Percentiles rank a stretch among this genome's conserved stretches.
These are phyloP conservation scores for Semibalanus balanoides DNA, from an alignment of 1,140 invertebrate genomes.

Conservation along the genomic window DNA sequence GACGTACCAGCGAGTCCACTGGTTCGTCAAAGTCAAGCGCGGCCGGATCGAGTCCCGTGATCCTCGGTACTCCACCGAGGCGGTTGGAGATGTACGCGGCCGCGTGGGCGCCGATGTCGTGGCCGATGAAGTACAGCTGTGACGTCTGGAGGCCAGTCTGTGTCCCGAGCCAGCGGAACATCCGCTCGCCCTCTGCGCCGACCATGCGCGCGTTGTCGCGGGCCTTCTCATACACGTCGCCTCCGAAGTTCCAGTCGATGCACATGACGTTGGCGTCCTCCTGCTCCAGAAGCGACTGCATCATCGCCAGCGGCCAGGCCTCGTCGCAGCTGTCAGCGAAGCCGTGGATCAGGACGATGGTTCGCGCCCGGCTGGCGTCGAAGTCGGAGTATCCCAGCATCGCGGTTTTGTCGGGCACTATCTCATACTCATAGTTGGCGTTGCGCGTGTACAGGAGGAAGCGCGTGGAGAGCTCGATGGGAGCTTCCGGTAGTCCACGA, in stretches of 20 bases:
- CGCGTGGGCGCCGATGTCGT: neutral
- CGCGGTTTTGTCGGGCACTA: neutral
- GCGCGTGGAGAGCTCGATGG: neutral
- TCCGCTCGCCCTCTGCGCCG: neutral
- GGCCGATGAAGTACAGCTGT: neutral
- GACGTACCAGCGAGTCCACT: neutral
- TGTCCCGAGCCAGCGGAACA: neutral
- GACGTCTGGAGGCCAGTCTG: neutral
- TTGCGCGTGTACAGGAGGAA: neutral
- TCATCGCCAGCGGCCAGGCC: neutral
- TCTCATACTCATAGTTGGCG: neutral
- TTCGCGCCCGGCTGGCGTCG: neutral
- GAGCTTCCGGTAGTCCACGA: neutral
- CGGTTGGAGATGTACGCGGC: neutral
- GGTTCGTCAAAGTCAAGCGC: neutral
- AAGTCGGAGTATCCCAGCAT: neutral
- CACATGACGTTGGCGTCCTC: neutral
- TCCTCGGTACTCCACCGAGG: neutral
- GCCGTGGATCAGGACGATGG: neutral
- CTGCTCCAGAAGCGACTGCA: neutral
- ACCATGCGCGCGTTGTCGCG: neutral
- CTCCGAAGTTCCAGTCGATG: neutral
- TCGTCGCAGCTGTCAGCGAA: neutral
- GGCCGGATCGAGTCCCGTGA: neutral
- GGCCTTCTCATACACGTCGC: neutral